Evolutionary conservation across 2,113 vertebrate genomes (phyloP), one percentile per base, ranked within the genome.

Genomic region (Seriola dumerili): DNA sequence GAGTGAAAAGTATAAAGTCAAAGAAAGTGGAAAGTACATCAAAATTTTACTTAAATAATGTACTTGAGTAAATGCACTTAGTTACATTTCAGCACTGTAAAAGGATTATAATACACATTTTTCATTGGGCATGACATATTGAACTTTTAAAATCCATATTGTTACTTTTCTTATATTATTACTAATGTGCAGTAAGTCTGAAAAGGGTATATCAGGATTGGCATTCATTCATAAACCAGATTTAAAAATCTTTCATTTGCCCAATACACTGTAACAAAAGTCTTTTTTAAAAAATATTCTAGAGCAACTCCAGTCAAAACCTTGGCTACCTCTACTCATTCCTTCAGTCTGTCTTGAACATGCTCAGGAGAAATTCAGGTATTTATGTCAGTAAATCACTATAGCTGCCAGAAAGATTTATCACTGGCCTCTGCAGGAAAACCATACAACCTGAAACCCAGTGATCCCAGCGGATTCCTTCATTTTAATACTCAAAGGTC

Each of bases 321-420:
- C 23, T 25, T 44, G 21, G 21, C 52, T 32, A 1, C 58, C 36
- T 50, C 40, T 74, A 58, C 52, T 74, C 57, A 62, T 32, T 59
- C 64, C 73, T 68, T 14, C 0, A 9, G 9, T 44, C 48, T 36
- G 21, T 38, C 11, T 44, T 32, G 5, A 58, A 23, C 62, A 0
- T 54, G 40, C 29, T 55, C 25, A 10, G 54, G 38, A 59, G 55
- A 44, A 58, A 52, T 29, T 2, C 32, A n/a, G 14, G 11, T 32
- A 4, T 81, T 72, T 68, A 17, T 54, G 32, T 50, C n/a, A 48
- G 1, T 62, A 8, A 76, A 0, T 32, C n/a, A 32, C 34, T 48
- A 17, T 29, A 42, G 52, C 69, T 55, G 69, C 16, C 16, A 66
- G 16, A 79, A 52, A 42, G 23, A 50, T 79, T 52, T 57, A 54